Conservation (phyloP, 1,140 invertebrate species). For the Ips nitidus region DNA sequence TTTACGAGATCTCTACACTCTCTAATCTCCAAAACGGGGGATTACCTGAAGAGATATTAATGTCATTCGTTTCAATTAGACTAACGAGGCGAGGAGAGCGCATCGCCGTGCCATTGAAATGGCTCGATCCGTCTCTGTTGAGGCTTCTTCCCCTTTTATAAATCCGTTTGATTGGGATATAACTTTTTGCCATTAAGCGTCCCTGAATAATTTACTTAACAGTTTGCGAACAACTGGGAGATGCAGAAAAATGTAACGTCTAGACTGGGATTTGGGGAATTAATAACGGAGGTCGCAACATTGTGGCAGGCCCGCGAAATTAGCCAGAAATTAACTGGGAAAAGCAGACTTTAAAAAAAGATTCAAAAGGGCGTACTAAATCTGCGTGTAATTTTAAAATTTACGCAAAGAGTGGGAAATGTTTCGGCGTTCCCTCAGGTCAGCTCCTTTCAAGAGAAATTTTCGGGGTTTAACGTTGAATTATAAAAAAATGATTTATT, state of each 20-base stretch:
- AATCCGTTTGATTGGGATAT: constrained; percentile 17
- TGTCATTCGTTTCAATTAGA: constrained; percentile 37
- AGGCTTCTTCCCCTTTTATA: constrained; percentile 11
- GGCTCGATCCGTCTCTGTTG: constrained; percentile 23
- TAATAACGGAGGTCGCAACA: background rate
- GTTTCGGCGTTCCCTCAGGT: constrained; percentile 13
- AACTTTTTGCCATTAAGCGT: constrained; percentile 5
- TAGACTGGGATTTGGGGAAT: constrained; percentile 9
- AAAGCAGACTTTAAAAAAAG: constrained; percentile 5
- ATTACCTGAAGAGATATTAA: constrained; percentile 39
- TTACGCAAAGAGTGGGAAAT: constrained; percentile 2
- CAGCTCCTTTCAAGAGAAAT: background rate
- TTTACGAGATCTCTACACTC: constrained; percentile 22
- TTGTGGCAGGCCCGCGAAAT: constrained; percentile 6
- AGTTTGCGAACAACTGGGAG: background rate
- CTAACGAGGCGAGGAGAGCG: constrained; percentile 31
- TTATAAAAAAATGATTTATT: background rate
- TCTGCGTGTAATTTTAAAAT: constrained; percentile 12
- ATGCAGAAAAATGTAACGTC: constrained; percentile 6
- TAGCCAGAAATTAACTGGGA: constrained; percentile 14
- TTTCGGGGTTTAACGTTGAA: background rate
- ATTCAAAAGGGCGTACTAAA: constrained; percentile 15
- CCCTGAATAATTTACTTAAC: constrained; percentile 3
- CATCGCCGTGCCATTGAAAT: constrained; percentile 21
- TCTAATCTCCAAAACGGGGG: constrained; percentile 24